These are phyloP conservation scores for Apodemus sylvaticus DNA, from an alignment of 2,113 vertebrate genomes.

Conservation along the genomic window DNA sequence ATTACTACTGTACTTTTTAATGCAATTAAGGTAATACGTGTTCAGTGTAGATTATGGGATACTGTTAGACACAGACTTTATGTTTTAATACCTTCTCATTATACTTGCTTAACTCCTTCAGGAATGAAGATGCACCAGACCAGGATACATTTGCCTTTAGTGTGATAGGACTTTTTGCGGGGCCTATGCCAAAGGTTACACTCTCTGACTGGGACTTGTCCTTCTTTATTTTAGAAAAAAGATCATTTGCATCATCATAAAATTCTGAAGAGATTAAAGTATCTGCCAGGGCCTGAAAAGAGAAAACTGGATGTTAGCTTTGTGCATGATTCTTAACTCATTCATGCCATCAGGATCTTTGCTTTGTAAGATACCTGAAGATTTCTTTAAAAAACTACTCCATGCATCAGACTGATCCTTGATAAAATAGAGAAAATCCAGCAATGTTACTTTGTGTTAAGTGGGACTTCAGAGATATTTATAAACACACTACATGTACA, in stretches of 20 bases:
- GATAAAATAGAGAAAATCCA: background rate
- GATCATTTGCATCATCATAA: slow-evolving; percentile 83
- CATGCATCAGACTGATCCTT: background rate
- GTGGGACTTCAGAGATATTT: background rate
- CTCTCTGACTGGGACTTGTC: slow-evolving; percentile 55
- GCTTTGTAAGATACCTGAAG: background rate
- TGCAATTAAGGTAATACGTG: slow-evolving; percentile 75
- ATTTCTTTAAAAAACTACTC: slow-evolving; percentile 1
- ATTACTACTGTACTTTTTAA: slow-evolving; percentile 84
- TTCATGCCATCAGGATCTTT: slow-evolving; percentile 9
- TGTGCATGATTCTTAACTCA: background rate
- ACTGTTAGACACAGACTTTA: background rate
- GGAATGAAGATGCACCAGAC: slow-evolving; percentile 61
- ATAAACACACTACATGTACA: background rate
- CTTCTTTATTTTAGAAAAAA: slow-evolving; percentile 84
- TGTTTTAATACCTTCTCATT: slow-evolving; percentile 80
- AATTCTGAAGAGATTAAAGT: slow-evolving; percentile 87
- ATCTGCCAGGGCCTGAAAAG: slow-evolving; percentile 90
- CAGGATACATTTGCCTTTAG: slow-evolving; percentile 48
- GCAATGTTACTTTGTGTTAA: background rate
- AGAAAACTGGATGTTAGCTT: slow-evolving; percentile 41
- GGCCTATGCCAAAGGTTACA: slow-evolving; percentile 73
- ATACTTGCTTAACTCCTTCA: slow-evolving; percentile 86
- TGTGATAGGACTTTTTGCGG: accelerated
- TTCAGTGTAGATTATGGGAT: slow-evolving; percentile 65